A percentile compares a stretch with the other conserved stretches of the same genome.
phyloP scores from a whole-genome alignment of 2,113 vertebrate genomes.

The Phrynosoma blainvillii region DNA sequence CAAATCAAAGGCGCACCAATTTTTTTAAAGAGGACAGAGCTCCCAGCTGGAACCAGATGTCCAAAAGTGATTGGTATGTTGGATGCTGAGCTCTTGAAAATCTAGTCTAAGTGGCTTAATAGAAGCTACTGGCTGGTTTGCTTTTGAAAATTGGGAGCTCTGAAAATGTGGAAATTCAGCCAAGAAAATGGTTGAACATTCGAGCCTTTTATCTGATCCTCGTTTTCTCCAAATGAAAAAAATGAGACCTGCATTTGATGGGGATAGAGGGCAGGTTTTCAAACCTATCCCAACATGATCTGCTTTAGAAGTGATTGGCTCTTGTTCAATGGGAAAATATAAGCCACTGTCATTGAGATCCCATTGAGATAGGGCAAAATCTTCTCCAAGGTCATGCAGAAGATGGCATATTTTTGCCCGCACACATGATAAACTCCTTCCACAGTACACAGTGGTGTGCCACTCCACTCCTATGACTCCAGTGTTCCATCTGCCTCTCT shows the following conservation, averaged over 20 bases:
- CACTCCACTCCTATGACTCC: neutral
- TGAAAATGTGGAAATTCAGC: neutral
- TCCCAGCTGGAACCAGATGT: neutral
- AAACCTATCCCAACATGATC: neutral
- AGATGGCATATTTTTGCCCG: neutral
- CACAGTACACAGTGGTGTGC: neutral
- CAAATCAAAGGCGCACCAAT: slow-evolving; percentile 22
- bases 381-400: neutral
- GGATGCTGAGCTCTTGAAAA: slow-evolving; percentile 13
- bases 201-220: neutral
- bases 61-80: neutral
- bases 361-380: neutral
- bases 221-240: neutral
- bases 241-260: neutral
- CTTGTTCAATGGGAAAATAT: neutral
- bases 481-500: neutral
- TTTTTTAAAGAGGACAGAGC: slow-evolving; percentile 6
- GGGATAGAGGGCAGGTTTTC: neutral
- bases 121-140: neutral
- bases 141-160: neutral
- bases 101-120: neutral
- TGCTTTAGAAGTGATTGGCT: neutral
- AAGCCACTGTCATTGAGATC: neutral
- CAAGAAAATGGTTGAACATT: neutral
- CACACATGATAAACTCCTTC: neutral